Percentiles rank a stretch among this genome's conserved stretches.
Evolutionary conservation across 2,797 vertebrate species (phyloP).

Genomic region (Distichodus sexfasciatus): DNA sequence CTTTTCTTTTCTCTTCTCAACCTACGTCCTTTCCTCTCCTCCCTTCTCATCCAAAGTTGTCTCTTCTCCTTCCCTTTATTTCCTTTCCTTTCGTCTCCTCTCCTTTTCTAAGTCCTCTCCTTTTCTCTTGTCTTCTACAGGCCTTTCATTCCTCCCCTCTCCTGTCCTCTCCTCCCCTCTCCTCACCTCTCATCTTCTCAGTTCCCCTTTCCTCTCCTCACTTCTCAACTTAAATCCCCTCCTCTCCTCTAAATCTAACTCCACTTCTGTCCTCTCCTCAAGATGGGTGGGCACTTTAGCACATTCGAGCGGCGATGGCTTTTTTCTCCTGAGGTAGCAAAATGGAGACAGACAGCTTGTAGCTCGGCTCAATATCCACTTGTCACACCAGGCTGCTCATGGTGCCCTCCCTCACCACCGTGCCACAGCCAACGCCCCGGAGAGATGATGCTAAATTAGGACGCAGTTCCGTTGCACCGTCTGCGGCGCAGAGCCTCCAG

Average conservation of each 20-base stretch:
- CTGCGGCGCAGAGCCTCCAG: conserved; percentile 35
- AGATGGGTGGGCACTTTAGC: conserved; percentile 34
- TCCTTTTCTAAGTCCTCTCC: no score
- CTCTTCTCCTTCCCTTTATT: no score
- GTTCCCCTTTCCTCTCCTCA: no score
- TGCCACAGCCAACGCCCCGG: not conserved
- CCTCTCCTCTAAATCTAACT: not conserved
- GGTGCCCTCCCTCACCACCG: conserved; percentile 42
- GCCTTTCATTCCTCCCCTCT: not conserved
- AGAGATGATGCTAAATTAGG: conserved; percentile 49
- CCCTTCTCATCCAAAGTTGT: no score
- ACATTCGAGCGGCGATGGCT: conserved; percentile 40
- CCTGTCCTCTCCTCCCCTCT: not conserved
- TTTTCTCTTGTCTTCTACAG: not conserved
- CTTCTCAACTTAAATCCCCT: not conserved
- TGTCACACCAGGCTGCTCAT: conserved; percentile 48
- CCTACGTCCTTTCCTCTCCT: not conserved
- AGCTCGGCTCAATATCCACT: conserved; percentile 47
- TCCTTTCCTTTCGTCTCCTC: not conserved
- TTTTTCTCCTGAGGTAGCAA: conserved; percentile 43
- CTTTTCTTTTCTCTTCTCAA: no score
- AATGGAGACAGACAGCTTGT: conserved; percentile 44
- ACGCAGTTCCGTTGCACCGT: conserved; percentile 30
- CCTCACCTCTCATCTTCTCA: not conserved
- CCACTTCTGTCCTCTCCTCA: not conserved